Conservation (phyloP, 2,113 vertebrate species). For the Butorides virescens region DNA sequence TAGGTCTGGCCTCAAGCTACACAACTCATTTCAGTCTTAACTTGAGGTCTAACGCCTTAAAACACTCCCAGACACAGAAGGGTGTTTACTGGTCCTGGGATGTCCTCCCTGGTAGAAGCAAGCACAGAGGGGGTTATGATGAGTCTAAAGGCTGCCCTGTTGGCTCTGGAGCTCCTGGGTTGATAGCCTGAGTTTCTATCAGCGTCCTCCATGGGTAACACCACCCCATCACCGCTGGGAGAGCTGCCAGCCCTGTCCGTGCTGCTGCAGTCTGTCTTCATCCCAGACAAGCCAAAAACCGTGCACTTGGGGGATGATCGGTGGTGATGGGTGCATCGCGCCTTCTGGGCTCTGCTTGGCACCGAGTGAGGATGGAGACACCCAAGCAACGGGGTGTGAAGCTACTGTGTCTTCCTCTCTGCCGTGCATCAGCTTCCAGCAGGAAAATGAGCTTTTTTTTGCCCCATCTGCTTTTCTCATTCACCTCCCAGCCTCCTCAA, state of each 20-base stretch:
- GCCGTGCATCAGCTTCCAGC: neutral
- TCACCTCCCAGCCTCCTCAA: neutral
- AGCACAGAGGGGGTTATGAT: rapidly evolving
- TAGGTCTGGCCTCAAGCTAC: neutral
- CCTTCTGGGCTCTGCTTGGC: neutral
- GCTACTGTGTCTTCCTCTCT: rapidly evolving
- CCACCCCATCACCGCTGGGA: rapidly evolving
- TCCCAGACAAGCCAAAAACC: neutral
- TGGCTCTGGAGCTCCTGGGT: neutral
- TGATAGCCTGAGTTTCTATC: neutral
- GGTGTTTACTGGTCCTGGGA: neutral
- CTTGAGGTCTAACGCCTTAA: neutral
- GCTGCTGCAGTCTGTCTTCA: neutral
- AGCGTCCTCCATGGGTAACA: neutral
- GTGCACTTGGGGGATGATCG: rapidly evolving
- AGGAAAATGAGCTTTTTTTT: neutral
- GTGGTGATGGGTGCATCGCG: rapidly evolving
- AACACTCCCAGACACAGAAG: neutral
- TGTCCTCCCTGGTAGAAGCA: neutral
- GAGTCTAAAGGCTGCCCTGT: neutral
- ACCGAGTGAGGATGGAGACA: neutral
- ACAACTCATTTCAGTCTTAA: neutral
- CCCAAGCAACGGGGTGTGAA: neutral
- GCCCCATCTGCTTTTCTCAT: neutral
- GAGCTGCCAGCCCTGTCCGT: rapidly evolving